Conservation (phyloP, 64 coral and sea anemone species). For the Actinia equina region DNA sequence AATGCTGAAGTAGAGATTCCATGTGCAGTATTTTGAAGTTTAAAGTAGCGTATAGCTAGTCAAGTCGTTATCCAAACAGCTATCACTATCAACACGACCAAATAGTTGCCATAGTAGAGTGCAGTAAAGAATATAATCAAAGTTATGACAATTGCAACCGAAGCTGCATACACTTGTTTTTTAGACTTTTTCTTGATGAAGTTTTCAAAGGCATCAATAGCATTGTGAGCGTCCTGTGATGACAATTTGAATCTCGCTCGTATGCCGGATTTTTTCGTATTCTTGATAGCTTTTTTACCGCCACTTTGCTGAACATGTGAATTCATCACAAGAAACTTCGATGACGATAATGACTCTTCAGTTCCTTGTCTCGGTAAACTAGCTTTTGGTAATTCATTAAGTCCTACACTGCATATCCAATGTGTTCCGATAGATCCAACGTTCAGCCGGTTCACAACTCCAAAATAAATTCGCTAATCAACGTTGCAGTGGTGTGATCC, state of each 20-base stretch:
- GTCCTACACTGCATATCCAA: background rate
- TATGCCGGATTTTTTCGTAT: background rate
- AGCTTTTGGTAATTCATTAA: too few relatives aligned
- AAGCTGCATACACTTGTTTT: conserved; percentile 29
- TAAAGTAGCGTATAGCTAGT: background rate
- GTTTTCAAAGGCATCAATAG: conserved; percentile 47
- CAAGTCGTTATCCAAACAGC: conserved; percentile 51
- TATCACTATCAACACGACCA: conserved; percentile 41
- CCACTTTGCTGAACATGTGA: background rate
- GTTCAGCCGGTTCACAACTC: background rate
- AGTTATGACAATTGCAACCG: conserved; percentile 32
- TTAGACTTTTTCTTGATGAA: conserved; percentile 23
- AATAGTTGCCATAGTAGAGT: conserved; percentile 52
- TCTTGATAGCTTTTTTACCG: background rate
- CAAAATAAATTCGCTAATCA: background rate
- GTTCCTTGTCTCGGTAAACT: background rate
- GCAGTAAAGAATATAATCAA: conserved; percentile 42
- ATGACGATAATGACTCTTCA: background rate
- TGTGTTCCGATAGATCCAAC: background rate
- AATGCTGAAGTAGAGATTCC: background rate
- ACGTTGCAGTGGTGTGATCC: background rate
- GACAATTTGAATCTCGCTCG: conserved; percentile 1
- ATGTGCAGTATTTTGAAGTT: background rate
- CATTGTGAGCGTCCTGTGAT: conserved; percentile 39
- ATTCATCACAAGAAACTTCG: background rate